These are phyloP conservation scores for Sebastes matsubarae DNA, from an alignment of 2,797 vertebrate species.

Conservation along the genomic window DNA sequence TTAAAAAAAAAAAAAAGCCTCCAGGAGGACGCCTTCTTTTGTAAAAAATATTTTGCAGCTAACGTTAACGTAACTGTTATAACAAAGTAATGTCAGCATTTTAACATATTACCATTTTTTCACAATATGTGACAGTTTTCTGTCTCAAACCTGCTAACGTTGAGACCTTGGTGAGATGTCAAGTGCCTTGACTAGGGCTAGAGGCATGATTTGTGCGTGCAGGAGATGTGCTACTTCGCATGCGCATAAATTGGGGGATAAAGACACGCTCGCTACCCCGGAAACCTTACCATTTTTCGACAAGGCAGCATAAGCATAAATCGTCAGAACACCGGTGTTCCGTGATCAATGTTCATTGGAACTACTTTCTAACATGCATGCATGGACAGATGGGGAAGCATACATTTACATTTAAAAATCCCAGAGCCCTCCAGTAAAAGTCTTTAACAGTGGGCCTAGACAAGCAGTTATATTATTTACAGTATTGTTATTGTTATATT, in stretches of 20 bases:
- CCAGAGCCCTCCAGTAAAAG: neutral
- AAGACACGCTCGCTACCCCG: no score
- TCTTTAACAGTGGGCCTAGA: neutral
- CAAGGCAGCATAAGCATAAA: no score
- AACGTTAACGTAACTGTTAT: neutral
- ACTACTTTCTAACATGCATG: neutral
- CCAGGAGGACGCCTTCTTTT: neutral
- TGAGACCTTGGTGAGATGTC: neutral
- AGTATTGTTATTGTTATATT: neutral
- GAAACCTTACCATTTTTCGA: no score
- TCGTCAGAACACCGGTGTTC: neutral
- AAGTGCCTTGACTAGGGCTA: rapidly evolving
- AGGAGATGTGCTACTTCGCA: neutral
- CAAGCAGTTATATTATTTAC: neutral
- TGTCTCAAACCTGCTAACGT: neutral
- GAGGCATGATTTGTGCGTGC: no score
- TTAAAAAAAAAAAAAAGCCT: no score
- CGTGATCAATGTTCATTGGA: neutral
- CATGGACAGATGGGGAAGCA: neutral
- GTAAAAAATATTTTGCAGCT: neutral
- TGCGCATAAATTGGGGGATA: neutral
- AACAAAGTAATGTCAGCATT: neutral
- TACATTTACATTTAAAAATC: neutral
- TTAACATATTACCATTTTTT: neutral
- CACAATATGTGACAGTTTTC: neutral